These are phyloP conservation scores for Eurosta solidaginis DNA, from an alignment of 1,140 invertebrate species.

Conservation along the genomic window DNA sequence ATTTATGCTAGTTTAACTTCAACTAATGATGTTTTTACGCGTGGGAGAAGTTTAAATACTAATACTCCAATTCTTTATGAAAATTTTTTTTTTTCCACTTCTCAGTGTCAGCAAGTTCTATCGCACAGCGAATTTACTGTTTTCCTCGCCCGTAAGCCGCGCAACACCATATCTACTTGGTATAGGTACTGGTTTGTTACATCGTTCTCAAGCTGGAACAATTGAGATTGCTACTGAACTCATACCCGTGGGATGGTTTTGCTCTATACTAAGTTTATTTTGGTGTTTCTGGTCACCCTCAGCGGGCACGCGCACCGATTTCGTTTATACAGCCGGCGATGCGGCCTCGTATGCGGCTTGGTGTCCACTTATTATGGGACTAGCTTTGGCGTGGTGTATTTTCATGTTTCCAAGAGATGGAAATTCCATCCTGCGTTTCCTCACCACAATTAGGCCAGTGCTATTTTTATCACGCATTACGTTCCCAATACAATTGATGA, in stretches of 20 bases:
- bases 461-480: conserved; percentile 44
- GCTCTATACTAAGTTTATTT: conserved; percentile 61
- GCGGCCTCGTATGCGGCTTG: conserved; percentile 69
- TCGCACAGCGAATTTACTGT: conserved; percentile 69
- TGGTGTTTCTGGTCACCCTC: conserved; percentile 68
- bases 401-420: conserved; percentile 41
- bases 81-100: neutral
- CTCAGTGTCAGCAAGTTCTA: conserved; percentile 70
- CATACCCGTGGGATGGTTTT: conserved; percentile 56
- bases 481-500: conserved; percentile 45
- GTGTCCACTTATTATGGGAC: conserved; percentile 67
- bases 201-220: conserved; percentile 62
- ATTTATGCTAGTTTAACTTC: too few relatives aligned
- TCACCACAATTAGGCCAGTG: conserved; percentile 36
- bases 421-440: conserved; percentile 32
- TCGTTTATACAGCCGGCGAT: conserved; percentile 66
- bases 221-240: conserved; percentile 60
- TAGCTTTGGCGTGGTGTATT: conserved; percentile 66
- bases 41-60: too few relatives aligned
- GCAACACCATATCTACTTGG: conserved; percentile 71
- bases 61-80: neutral
- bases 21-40: too few relatives aligned
- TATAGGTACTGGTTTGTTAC: conserved; percentile 65
- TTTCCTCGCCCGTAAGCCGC: conserved; percentile 66
- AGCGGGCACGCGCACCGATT: conserved; percentile 64